These are phyloP conservation scores for Pachycephus smyrnensis DNA, from an alignment of 2,888 invertebrate genomes.

Conservation along the genomic window DNA sequence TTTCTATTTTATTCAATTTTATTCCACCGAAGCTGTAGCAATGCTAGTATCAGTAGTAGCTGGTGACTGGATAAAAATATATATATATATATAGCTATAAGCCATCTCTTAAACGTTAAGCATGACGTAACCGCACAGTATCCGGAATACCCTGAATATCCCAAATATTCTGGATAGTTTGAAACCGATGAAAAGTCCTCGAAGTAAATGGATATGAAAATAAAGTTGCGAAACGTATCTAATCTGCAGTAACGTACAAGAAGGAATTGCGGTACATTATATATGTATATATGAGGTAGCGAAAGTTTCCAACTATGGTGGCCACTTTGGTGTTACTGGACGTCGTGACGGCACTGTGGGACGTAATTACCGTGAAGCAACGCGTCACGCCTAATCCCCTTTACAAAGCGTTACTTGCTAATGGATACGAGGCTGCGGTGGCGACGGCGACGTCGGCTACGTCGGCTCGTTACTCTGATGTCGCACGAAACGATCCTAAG, in stretches of 20 bases:
- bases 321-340: not conserved
- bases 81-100: conserved; percentile 7
- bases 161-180: not conserved
- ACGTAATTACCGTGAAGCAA: conserved; percentile 50
- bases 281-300: not conserved
- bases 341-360: not conserved
- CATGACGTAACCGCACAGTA: not conserved
- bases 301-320: not conserved
- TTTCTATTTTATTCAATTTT: not conserved
- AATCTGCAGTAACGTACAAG: not conserved
- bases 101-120: not conserved
- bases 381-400: conserved; percentile 49
- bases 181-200: not conserved
- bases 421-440: conserved; percentile 39
- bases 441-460: not conserved
- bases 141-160: not conserved
- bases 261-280: not conserved
- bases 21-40: not conserved
- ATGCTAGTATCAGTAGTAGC: not conserved
- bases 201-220: not conserved
- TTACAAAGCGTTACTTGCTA: conserved; percentile 55
- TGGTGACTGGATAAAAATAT: not conserved
- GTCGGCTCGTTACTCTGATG: not conserved
- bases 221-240: not conserved
- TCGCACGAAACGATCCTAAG: not conserved